Conservation (phyloP, 2,113 vertebrate genomes). For the Hymenochirus boettgeri region DNA sequence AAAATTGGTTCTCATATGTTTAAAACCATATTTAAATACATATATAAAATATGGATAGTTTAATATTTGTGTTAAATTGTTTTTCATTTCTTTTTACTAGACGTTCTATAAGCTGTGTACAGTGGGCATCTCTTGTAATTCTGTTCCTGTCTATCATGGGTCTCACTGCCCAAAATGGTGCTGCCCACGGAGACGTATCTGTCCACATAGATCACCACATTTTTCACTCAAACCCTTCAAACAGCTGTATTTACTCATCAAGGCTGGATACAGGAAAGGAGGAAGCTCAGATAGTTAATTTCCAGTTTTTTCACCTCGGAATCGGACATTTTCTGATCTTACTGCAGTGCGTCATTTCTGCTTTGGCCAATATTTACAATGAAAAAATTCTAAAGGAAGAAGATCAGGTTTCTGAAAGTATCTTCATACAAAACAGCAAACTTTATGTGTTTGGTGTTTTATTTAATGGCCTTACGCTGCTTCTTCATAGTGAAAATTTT, state of each 20-base stretch:
- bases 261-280: conserved; percentile 56
- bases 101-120: conserved; percentile 83
- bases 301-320: conserved; percentile 70
- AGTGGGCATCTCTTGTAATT: conserved; percentile 87
- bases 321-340: conserved; percentile 85
- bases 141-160: conserved; percentile 90
- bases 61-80: no score
- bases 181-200: conserved; percentile 60
- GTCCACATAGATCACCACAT: conserved; percentile 70
- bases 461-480: conserved; percentile 84
- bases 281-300: conserved; percentile 46
- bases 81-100: conserved; percentile 61
- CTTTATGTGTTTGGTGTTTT: conserved; percentile 84
- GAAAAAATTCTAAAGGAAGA: conserved; percentile 96
- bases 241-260: conserved; percentile 75
- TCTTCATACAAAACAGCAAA: conserved; percentile 94
- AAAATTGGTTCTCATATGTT: no score
- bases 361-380: conserved; percentile 96
- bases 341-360: conserved; percentile 88
- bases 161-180: conserved; percentile 72
- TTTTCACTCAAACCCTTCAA: conserved; percentile 72
- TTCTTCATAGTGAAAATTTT: conserved; percentile 65
- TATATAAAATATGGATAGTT: no score
- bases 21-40: no score
- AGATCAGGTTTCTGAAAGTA: conserved; percentile 81